These are phyloP conservation scores for Melanerpes aurifrons DNA, from an alignment of 2,113 vertebrate genomes.

Conservation along the genomic window DNA sequence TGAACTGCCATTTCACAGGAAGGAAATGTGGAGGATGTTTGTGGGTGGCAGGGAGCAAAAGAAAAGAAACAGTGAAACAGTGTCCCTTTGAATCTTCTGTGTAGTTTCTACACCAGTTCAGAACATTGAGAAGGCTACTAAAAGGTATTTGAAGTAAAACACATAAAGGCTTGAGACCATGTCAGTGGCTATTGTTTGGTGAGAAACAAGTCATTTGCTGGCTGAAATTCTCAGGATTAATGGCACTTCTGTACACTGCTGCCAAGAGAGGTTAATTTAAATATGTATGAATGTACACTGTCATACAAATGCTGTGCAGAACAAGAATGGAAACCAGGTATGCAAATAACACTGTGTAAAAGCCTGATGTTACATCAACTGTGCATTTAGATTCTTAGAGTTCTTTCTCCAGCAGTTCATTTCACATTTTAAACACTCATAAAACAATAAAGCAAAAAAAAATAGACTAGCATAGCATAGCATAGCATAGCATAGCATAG, in stretches of 20 bases:
- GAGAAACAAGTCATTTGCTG: background rate
- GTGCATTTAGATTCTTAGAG: background rate
- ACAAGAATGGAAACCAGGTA: background rate
- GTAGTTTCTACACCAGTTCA: background rate
- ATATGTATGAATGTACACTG: slow-evolving; percentile 6
- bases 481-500: too few species aligned
- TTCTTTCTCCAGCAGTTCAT: background rate
- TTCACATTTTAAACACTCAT: background rate
- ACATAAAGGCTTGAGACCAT: background rate
- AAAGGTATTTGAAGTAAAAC: background rate
- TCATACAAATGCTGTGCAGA: background rate
- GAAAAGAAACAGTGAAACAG: background rate
- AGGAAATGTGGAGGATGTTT: background rate
- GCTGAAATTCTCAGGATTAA: background rate
- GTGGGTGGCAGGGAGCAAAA: background rate
- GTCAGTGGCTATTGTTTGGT: background rate
- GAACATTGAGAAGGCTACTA: background rate
- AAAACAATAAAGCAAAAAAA: background rate
- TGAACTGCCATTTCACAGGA: background rate
- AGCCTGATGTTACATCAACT: background rate
- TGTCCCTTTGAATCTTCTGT: background rate
- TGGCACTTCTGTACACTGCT: background rate
- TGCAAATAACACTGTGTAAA: background rate
- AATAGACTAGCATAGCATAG: background rate
- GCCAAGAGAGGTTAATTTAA: slow-evolving; percentile 29